Evolutionary conservation across 2,888 invertebrate species (phyloP), one percentile per base, ranked within the genome.

Genomic region (Drosophila dives): DNA sequence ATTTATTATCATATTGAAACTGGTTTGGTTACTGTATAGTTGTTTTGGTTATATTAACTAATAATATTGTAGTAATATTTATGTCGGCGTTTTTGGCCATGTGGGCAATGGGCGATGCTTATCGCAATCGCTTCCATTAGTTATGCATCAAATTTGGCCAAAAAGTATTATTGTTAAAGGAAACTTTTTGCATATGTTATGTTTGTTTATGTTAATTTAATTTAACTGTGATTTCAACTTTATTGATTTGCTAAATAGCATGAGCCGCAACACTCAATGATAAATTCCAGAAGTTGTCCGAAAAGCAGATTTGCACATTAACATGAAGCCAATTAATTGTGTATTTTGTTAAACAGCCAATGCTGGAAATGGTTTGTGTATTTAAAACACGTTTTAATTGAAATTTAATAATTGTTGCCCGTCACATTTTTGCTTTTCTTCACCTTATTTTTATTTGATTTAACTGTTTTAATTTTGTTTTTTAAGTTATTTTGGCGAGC

Each of bases 361-460:
- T 40, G 32, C 23, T 66, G 49, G 23, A 40, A 34, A 34, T 40
- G 64, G 67, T 42, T 90, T 88, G 69, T 74, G 86, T 64, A 88
- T 83, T 90, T 80, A 63, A 86, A 90, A 86, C 90, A 86, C 90
- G 85, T 90, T 90, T 45, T 90, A 86, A 90, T 86, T 86, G 49
- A 70, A 82, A 88, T 85, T 88, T 88, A 72, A 88, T 70, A 82
- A 86, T 75, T 72, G 72, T 71, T 77, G 80, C 55, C 89, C 71
- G 89, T 63, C 84, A 79, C 71, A 87, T 66, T 89, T 76, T 68
- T 48, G 29, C n/a, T 42, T 48, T 34, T 55, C 62, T 53, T 62
- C 50, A 53, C 61, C 60, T 54, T 33, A 40, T 42, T 65, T 73
- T 63, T 66, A 75, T 79, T 55, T 51, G 83, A 80, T 77, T 83